These are phyloP conservation scores for Pentamera pediparva DNA, from an alignment of 53 echinoderm and acorn worm genomes.

Conservation along the genomic window DNA sequence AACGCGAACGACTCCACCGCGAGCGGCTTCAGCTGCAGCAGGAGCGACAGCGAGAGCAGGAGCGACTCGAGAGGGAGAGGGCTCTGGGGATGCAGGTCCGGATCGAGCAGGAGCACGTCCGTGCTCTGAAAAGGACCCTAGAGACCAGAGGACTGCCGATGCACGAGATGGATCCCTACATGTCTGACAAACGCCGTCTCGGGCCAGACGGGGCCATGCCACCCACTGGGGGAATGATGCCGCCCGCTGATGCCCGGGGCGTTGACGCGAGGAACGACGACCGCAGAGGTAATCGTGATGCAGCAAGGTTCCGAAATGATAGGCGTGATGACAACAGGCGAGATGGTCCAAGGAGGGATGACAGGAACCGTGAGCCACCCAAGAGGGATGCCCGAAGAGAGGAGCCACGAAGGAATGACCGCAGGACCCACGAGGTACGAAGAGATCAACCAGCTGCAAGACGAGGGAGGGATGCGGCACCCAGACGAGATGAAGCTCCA, in stretches of 20 bases:
- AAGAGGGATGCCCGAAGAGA: slow-evolving; percentile 37
- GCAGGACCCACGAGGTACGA: slow-evolving; percentile 37
- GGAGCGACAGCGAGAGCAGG: slow-evolving; percentile 71
- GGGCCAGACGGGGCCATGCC: slow-evolving; percentile 38
- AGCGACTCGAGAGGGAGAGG: slow-evolving; percentile 81
- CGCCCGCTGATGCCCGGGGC: slow-evolving; percentile 29
- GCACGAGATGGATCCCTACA: slow-evolving; percentile 69
- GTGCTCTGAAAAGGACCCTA: slow-evolving; percentile 72
- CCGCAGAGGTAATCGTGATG: slow-evolving; percentile 51
- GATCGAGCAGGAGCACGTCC: slow-evolving; percentile 77
- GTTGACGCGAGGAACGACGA: slow-evolving; percentile 30
- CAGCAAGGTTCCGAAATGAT: slow-evolving; percentile 42
- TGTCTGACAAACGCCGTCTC: slow-evolving; percentile 64
- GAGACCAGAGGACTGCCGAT: slow-evolving; percentile 73
- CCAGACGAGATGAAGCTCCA: slow-evolving; percentile 34
- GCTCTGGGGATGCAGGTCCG: slow-evolving; percentile 89
- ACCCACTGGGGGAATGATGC: slow-evolving; percentile 19
- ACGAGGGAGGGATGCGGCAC: slow-evolving; percentile 42
- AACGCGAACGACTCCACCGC: slow-evolving; percentile 81
- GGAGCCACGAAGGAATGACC: slow-evolving; percentile 46
- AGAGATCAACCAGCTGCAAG: slow-evolving; percentile 44
- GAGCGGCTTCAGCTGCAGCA: slow-evolving; percentile 86
- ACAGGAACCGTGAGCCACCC: slow-evolving; percentile 22
- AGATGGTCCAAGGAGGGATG: slow-evolving; percentile 43
- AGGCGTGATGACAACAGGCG: slow-evolving; percentile 34